Evolutionary conservation across 1,140 invertebrate genomes (phyloP).

Genomic region (Paralvinella palmiformis): DNA sequence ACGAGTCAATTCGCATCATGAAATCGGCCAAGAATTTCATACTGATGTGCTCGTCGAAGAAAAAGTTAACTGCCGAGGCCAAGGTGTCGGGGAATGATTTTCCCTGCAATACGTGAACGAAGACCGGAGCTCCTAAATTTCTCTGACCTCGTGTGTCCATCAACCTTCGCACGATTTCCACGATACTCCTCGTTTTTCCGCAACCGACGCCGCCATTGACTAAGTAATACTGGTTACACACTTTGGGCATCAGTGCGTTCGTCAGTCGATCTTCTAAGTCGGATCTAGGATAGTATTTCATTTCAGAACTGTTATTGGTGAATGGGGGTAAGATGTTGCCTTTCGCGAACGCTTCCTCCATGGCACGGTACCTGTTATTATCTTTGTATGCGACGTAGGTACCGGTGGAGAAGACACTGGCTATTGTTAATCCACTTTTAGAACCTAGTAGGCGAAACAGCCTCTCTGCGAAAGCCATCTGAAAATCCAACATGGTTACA

Average conservation of each 20-base stretch:
- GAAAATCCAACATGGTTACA: no score
- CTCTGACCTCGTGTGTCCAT: neutral
- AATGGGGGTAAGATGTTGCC: constrained; percentile 20
- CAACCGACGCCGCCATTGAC: constrained; percentile 18
- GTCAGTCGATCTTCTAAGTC: constrained; percentile 4
- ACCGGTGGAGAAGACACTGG: neutral
- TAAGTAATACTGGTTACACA: constrained; percentile 18
- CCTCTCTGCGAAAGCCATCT: no score
- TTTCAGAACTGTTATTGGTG: constrained; percentile 14
- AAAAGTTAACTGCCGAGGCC: constrained; percentile 18
- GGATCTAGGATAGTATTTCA: constrained; percentile 10
- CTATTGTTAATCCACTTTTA: no score
- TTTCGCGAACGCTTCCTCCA: constrained; percentile 8
- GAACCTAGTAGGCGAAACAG: no score
- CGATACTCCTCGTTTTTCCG: constrained; percentile 16
- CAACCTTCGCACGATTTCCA: constrained; percentile 15
- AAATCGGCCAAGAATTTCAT: constrained; percentile 17
- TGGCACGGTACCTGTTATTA: neutral
- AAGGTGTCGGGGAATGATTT: constrained; percentile 17
- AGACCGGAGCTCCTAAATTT: constrained; percentile 18
- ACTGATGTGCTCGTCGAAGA: constrained; percentile 20
- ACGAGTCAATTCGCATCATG: constrained; percentile 8
- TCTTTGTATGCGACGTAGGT: constrained; percentile 10
- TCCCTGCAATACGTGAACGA: constrained; percentile 12
- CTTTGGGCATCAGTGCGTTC: neutral